These are phyloP conservation scores for Pristionchus entomophagus DNA, from an alignment of 2,888 invertebrate species.

Conservation along the genomic window DNA sequence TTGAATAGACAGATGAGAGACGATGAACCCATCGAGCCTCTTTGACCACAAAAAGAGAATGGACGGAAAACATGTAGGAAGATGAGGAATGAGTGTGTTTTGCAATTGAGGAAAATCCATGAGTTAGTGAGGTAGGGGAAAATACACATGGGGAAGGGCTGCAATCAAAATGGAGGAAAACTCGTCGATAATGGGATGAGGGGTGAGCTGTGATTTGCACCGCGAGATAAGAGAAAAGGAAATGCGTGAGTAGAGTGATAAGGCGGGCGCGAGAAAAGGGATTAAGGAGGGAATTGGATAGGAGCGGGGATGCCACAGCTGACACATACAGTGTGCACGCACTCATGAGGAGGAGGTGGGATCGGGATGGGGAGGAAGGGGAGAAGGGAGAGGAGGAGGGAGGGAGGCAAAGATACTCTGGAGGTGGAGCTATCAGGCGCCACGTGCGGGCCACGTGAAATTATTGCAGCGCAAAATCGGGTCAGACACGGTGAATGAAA, in stretches of 20 bases:
- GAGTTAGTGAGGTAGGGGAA: neutral
- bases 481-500: neutral
- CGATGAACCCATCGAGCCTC: neutral
- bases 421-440: slow-evolving; percentile 38
- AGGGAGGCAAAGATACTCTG: neutral
- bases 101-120: neutral
- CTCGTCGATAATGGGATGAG: neutral
- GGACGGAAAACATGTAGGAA: neutral
- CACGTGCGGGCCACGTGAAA: slow-evolving; percentile 22
- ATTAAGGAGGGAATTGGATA: slow-evolving; percentile 4
- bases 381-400: neutral
- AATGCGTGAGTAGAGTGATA: slow-evolving; percentile 32
- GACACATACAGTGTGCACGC: slow-evolving; percentile 9
- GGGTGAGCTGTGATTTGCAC: neutral
- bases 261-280: neutral
- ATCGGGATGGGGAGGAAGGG: neutral
- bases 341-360: neutral
- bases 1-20: neutral
- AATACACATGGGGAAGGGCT: neutral
- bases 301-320: slow-evolving; percentile 34
- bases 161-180: neutral
- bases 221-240: slow-evolving; percentile 17
- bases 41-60: neutral
- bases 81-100: neutral
- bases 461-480: slow-evolving; percentile 30